Base-by-base conservation (phyloP, 2,113 vertebrate species). In the Oryzias javanicus region DNA sequence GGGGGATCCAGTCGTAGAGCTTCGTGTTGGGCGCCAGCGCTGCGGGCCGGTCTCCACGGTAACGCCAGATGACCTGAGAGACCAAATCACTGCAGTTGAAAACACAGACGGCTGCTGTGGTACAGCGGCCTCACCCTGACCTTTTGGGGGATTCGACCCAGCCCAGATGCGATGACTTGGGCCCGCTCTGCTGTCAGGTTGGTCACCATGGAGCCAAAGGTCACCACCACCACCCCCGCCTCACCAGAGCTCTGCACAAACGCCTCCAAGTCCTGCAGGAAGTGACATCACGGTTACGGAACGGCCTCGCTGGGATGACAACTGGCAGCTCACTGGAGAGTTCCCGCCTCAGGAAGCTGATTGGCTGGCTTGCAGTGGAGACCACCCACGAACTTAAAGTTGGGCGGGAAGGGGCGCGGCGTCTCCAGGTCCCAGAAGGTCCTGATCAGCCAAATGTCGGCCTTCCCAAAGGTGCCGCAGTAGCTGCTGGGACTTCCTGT, bases 131-230 rank as follows among this genome's bases (percentile, higher is more conserved):
- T 22, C 22, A 22, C 22, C 22, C 47, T 85, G 20, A 95, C 95
- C 93, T 95, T 97, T 58, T 97, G 95, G 64, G 94, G 94, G 74
- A 96, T 66, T 74, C 93, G 92, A 66, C 90, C 92, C 17, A 96
- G 89, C 10, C 90, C 95, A 3, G 84, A 88, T 3, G 94, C 95
- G 24, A 97, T 91, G 27, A 89, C 45, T 15, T 92, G 90, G 20
- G 74, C 92, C 60, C 76, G 95, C 76, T 94, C 95, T 20, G 72
- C 79, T 1, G 88, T 91, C 44, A 97, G 72, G 60, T 94, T 95
- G 59, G 88, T 76, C 64, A 96, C 66, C 74, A 95, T 80, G 0
- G 94, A 94, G 19, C 95, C 95, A 0, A 97, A 78, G 50, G 92
- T 90, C 73, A 96, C 94, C 13, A 95, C 88, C 45, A 96, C 91